Percentiles rank a stretch among this genome's conserved stretches.
phyloP scores from a whole-genome alignment of 2,797 vertebrate genomes.

The Sarcoramphus papa region DNA sequence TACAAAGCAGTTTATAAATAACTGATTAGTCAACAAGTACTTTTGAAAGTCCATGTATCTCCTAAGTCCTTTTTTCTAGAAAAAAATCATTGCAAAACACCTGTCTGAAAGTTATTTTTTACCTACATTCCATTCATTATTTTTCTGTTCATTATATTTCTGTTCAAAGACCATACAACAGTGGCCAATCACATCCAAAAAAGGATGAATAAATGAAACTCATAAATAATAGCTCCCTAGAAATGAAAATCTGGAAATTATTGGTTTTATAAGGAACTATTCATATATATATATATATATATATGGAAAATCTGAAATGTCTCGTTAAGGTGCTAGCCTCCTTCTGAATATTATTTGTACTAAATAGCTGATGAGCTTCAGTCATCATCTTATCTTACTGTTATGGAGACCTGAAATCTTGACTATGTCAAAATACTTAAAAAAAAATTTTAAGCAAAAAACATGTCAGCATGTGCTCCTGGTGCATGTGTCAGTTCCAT shows the following conservation, averaged over 20 bases:
- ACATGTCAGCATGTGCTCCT: neutral
- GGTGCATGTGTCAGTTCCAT: neutral
- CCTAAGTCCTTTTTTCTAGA: neutral
- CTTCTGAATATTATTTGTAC: neutral
- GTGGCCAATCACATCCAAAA: neutral
- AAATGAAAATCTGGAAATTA: neutral
- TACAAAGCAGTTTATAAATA: neutral
- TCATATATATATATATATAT: neutral
- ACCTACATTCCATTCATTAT: neutral
- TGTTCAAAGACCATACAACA: neutral
- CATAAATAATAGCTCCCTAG: neutral
- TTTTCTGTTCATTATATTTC: neutral
- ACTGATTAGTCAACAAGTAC: neutral
- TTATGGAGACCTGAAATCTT: neutral
- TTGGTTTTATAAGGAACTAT: neutral
- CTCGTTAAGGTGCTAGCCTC: neutral
- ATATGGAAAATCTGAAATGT: neutral
- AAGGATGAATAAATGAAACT: neutral
- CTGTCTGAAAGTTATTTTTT: neutral
- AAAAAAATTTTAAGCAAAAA: neutral
- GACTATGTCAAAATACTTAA: neutral
- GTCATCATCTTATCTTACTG: neutral
- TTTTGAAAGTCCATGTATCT: neutral
- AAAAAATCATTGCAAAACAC: neutral
- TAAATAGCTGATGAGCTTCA: neutral